A percentile compares a stretch with the other conserved stretches of the same genome.
Conservation (phyloP, 1,140 invertebrate species). For the Bradynema listronoti region DNA sequence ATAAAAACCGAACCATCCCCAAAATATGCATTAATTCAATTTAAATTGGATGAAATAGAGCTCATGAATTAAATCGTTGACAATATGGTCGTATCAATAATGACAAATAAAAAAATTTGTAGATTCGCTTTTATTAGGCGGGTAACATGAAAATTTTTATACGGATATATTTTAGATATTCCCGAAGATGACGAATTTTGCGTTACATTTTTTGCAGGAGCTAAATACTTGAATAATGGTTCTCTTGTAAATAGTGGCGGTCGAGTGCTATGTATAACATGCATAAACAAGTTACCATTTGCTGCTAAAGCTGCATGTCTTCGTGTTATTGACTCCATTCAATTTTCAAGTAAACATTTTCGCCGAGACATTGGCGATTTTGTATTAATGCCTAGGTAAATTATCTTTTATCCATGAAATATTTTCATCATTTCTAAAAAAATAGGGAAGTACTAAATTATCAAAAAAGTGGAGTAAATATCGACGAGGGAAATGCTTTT, state of each 20-base stretch:
- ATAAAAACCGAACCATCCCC: no score
- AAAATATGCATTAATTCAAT: no score
- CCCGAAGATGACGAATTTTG: constrained; percentile 36
- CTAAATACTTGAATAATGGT: constrained; percentile 56
- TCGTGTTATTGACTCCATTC: constrained; percentile 64
- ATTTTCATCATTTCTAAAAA: constrained; percentile 2
- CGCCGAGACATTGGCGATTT: constrained; percentile 77
- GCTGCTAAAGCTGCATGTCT: constrained; percentile 65
- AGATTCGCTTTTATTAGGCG: no score
- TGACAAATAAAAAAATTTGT: no score
- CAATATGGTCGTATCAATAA: no score
- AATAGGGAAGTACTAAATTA: constrained; percentile 68
- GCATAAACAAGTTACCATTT: constrained; percentile 66
- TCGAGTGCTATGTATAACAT: constrained; percentile 76
- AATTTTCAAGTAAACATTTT: constrained; percentile 76
- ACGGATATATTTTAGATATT: constrained; percentile 13
- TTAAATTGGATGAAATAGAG: no score
- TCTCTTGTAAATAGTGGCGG: constrained; percentile 77
- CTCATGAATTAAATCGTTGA: no score
- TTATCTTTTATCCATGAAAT: not conserved
- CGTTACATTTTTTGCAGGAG: constrained; percentile 64
- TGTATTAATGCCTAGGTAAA: constrained; percentile 6
- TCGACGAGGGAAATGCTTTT: constrained; percentile 77
- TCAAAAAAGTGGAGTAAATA: constrained; percentile 83
- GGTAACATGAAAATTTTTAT: no score